Conservation (phyloP, 2,888 invertebrate species). For the Corbicula japonica region DNA sequence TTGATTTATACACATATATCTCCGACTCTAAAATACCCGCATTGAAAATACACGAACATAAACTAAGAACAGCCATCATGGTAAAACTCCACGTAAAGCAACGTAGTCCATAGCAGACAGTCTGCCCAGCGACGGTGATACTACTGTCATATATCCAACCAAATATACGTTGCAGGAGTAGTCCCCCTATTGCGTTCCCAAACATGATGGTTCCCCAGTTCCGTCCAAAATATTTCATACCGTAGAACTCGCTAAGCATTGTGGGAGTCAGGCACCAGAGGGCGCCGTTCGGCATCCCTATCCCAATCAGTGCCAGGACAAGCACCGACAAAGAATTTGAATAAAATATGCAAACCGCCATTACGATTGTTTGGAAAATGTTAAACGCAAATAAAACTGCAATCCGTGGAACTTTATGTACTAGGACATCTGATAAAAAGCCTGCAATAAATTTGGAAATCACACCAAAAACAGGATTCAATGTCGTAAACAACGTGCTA, state of each 20-base stretch:
- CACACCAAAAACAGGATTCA: conserved; percentile 72
- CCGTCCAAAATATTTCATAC: conserved; percentile 75
- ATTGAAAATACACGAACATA: conserved; percentile 73
- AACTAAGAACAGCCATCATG: conserved; percentile 71
- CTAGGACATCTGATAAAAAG: conserved; percentile 70
- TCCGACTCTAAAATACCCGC: conserved; percentile 68
- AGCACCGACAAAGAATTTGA: conserved; percentile 71
- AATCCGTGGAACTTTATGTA: conserved; percentile 72
- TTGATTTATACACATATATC: conserved; percentile 34
- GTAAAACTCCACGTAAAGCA: conserved; percentile 78
- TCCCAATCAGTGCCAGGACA: conserved; percentile 66
- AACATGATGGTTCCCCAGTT: conserved; percentile 80
- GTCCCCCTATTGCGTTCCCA: conserved; percentile 74
- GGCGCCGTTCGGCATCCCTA: conserved; percentile 77
- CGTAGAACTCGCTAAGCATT: conserved; percentile 79
- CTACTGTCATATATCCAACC: conserved; percentile 74
- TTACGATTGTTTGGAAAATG: conserved; percentile 66
- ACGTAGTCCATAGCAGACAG: conserved; percentile 72
- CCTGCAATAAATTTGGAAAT: conserved; percentile 75
- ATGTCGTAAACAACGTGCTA: conserved; percentile 72
- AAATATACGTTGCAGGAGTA: conserved; percentile 70
- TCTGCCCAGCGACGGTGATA: conserved; percentile 61
- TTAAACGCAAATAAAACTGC: conserved; percentile 70
- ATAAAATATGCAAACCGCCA: conserved; percentile 70
- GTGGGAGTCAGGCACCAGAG: conserved; percentile 80